A percentile compares a stretch with the other conserved stretches of the same genome.
phyloP scores from a whole-genome alignment of 53 echinoderm and acorn worm species.

The Pentamera pediparva region DNA sequence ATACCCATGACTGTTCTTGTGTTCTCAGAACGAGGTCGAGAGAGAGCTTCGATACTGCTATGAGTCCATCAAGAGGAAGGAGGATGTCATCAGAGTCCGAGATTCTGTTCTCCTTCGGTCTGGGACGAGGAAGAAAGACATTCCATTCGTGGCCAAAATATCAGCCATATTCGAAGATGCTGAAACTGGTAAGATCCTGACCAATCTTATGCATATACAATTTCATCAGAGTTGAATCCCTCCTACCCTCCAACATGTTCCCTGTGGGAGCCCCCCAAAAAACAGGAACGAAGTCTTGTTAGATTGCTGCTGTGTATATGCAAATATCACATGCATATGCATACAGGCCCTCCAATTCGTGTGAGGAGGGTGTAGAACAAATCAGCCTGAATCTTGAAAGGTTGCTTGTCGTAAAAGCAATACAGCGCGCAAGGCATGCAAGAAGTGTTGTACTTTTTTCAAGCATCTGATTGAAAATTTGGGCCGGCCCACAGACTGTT shows the following conservation, averaged over 20 bases:
- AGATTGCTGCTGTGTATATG: not conserved
- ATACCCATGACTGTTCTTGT: no score
- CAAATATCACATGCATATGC: no score
- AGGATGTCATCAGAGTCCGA: slow-evolving; percentile 69
- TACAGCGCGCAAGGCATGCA: no score
- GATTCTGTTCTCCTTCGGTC: slow-evolving; percentile 88
- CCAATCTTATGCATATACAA: not conserved
- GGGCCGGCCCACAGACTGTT: no score
- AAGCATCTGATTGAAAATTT: no score
- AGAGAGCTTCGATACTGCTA: slow-evolving; percentile 82
- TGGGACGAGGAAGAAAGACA: slow-evolving; percentile 66
- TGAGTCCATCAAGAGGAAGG: slow-evolving; percentile 77
- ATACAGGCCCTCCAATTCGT: no score
- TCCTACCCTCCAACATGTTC: no score
- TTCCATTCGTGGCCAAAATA: slow-evolving; percentile 91
- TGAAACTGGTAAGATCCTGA: slow-evolving; percentile 59
- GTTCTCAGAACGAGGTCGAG: slow-evolving; percentile 66
- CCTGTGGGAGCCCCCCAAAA: not conserved
- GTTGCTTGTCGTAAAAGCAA: no score
- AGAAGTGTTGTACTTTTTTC: no score
- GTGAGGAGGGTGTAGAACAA: no score
- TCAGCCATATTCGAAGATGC: slow-evolving; percentile 87
- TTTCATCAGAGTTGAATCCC: no score
- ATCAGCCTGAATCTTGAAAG: no score
- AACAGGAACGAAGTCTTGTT: not conserved